Evolutionary conservation across 2,888 invertebrate genomes (phyloP).

Genomic region (Dicranocentrus wangi): DNA sequence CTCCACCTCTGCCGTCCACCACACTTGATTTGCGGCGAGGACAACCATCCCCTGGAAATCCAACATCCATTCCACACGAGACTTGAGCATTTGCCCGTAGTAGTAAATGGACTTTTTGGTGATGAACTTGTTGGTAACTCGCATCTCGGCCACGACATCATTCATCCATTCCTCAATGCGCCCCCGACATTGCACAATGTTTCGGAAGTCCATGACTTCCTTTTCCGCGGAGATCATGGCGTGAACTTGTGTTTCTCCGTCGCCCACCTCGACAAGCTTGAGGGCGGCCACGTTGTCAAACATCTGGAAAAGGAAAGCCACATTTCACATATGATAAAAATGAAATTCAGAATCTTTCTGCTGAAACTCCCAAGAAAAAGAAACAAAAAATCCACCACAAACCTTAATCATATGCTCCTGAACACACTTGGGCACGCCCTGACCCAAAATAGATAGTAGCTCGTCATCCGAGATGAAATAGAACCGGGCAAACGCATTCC

Average conservation of each 20-base stretch:
- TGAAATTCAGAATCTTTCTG: too few relatives aligned
- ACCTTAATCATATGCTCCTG: constrained; percentile 96
- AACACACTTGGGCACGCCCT: constrained; percentile 86
- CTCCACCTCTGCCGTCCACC: constrained; percentile 97
- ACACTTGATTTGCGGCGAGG: constrained; percentile 89
- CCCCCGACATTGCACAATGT: constrained; percentile 83
- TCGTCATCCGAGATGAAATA: constrained; percentile 96
- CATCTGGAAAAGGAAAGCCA: constrained; percentile 79
- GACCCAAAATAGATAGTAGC: constrained; percentile 89
- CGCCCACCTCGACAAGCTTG: constrained; percentile 81
- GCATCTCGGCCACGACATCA: constrained; percentile 87
- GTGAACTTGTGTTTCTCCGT: constrained; percentile 81
- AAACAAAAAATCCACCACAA: too few relatives aligned
- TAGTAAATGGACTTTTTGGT: constrained; percentile 91
- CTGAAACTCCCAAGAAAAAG: too few relatives aligned
- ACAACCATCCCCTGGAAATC: constrained; percentile 92
- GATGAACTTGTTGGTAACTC: constrained; percentile 85
- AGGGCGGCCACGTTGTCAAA: constrained; percentile 91
- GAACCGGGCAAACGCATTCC: constrained; percentile 91
- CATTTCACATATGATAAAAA: constrained; percentile 3
- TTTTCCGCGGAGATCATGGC: constrained; percentile 92
- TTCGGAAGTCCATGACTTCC: constrained; percentile 88
- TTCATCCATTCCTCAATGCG: constrained; percentile 96
- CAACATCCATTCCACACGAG: constrained; percentile 86
- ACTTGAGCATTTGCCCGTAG: constrained; percentile 84